Evolutionary conservation across 2,797 vertebrate genomes (phyloP), one percentile per base, ranked within the genome.

Genomic region (Selene dorsalis): DNA sequence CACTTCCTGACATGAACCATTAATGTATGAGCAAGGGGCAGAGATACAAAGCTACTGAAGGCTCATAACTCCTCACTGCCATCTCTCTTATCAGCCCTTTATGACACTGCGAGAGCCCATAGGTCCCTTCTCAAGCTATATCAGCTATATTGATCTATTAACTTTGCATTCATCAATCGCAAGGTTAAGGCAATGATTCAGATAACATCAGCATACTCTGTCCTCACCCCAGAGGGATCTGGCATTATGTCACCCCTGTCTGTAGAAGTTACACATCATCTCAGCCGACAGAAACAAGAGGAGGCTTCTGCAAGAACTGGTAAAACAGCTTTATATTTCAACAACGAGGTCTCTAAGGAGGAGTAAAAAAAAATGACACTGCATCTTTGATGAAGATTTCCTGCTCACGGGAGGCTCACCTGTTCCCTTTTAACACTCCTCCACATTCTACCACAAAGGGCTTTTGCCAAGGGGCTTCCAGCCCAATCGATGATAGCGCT

Each of bases 401-500:
- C 32, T 28, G 22, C 52, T 74, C 75, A 78, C 69, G 28, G 64
- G 80, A 79, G 84, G 41, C 70, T 70, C 35, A n/a, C 47, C 59
- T 48, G n/a, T 79, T 75, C 79, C 30, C 69, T 55, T 61, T 75
- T 57, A 71, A 77, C 66, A 45, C 72, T 84, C 75, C 73, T 60
- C 71, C 69, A 84, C 66, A 86, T 78, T 78, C 68, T 64, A 56
- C 65, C 82, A 85, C 76, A 82, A 82, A 87, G 80, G 80, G 47
- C 62, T 50, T 69, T 62, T 73, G 78, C 69, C 59, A 79, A 67
- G 78, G 72, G 84, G 66, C 61, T 85, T 91, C 79, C 72, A 71
- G 82, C 73, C 53, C 80, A 88, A 88, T 90, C 84, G 85, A 77
- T 87, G 86, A 91, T 74, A 80, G 85, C 78, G 72, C 88, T 93